Conservation (phyloP, 2,113 vertebrate species). For the Sigmodon hispidus region DNA sequence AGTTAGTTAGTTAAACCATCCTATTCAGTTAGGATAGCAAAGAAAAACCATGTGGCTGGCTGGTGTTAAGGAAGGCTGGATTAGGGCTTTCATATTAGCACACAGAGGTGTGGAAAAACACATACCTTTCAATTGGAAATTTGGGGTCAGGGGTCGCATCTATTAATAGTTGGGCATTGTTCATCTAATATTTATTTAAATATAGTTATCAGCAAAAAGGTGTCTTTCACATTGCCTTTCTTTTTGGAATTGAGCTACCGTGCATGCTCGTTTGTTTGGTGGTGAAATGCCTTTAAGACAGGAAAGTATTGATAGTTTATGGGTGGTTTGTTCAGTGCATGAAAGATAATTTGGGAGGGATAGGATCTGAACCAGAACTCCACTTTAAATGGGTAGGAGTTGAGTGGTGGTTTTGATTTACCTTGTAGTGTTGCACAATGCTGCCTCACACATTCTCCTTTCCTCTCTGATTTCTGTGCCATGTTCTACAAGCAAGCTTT, state of each 20-base stretch:
- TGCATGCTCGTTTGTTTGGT: constrained; percentile 55
- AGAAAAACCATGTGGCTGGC: constrained; percentile 36
- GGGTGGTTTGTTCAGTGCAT: constrained; percentile 11
- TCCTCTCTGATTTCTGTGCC: constrained; percentile 61
- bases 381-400: background rate
- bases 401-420: constrained; percentile 17
- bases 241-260: constrained; percentile 48
- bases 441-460: constrained; percentile 25
- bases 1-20: constrained; percentile 61
- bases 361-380: constrained; percentile 33
- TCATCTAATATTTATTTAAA: constrained; percentile 31
- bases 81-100: constrained; percentile 23
- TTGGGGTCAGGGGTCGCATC: background rate
- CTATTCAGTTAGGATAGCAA: constrained; percentile 55
- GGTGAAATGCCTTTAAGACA: constrained; percentile 56
- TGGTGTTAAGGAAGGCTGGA: constrained; percentile 4
- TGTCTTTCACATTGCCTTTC: constrained; percentile 20
- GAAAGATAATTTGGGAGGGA: constrained; percentile 37
- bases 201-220: constrained; percentile 20
- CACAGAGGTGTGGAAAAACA: constrained; percentile 28
- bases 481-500: constrained; percentile 46
- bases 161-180: background rate
- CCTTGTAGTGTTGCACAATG: constrained; percentile 15
- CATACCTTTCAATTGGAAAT: constrained; percentile 34
- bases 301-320: constrained; percentile 63